These are phyloP conservation scores for Melanotaenia boesemani DNA, from an alignment of 2,797 vertebrate species.

Conservation along the genomic window DNA sequence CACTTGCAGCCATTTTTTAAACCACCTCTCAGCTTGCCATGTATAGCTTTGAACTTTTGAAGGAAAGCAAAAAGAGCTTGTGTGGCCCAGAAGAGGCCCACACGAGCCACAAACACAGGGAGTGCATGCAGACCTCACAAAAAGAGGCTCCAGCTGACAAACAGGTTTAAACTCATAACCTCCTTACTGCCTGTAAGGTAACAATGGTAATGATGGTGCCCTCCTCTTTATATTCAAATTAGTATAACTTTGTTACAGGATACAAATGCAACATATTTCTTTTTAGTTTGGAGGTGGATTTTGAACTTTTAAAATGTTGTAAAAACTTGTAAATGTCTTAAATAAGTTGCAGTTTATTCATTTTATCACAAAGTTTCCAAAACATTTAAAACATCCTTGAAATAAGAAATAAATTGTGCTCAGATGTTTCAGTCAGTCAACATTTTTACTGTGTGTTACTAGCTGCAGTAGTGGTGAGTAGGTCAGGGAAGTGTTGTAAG, in stretches of 20 bases:
- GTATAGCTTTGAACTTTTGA: background rate
- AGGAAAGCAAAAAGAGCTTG: background rate
- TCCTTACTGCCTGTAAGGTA: background rate
- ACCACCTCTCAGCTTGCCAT: background rate
- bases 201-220: background rate
- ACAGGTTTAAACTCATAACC: background rate
- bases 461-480: constrained; percentile 1
- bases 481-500: constrained; percentile 28
- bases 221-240: background rate
- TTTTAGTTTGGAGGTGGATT: background rate
- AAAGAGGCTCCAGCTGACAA: background rate
- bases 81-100: background rate
- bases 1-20: background rate
- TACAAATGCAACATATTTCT: background rate
- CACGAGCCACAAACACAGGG: background rate
- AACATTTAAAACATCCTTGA: background rate
- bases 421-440: background rate
- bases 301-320: too few relatives aligned
- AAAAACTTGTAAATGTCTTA: too few relatives aligned
- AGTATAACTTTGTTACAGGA: background rate
- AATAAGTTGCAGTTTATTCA: background rate
- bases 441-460: background rate
- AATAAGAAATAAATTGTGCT: background rate
- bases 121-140: background rate
- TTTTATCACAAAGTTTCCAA: too few relatives aligned